Conservation (phyloP, 2,797 vertebrate genomes). For the Nyctibius grandis region DNA sequence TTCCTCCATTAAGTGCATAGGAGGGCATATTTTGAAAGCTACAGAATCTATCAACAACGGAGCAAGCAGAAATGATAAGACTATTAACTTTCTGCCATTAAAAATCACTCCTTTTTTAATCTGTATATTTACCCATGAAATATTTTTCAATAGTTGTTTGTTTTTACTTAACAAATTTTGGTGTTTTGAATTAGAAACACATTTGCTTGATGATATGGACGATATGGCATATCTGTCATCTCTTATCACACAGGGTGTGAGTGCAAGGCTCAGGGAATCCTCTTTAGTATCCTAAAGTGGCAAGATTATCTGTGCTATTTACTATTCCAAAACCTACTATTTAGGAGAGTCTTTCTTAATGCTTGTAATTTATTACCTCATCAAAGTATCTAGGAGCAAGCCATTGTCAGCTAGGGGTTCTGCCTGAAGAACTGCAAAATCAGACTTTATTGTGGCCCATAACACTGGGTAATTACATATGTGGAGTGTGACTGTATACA, state of each 20-base stretch:
- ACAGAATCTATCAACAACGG: neutral
- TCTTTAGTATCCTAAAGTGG: neutral
- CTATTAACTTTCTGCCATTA: neutral
- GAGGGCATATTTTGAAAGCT: neutral
- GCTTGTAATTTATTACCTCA: neutral
- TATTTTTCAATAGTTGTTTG: neutral
- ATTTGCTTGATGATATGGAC: neutral
- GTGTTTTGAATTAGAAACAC: neutral
- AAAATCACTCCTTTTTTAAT: neutral
- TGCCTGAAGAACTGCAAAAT: neutral
- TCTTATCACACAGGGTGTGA: neutral
- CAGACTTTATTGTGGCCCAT: neutral
- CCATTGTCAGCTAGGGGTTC: neutral
- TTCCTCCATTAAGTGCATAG: neutral
- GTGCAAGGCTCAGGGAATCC: neutral
- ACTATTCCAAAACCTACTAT: neutral
- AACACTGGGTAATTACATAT: neutral
- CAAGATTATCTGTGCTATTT: neutral
- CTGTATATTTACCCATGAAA: fast-evolving
- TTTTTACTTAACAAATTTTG: neutral
- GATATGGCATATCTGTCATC: neutral
- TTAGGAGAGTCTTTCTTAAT: neutral
- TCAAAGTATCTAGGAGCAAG: neutral
- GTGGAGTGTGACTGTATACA: neutral
- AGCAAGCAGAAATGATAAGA: neutral